Conservation (phyloP, 1,140 invertebrate species). For the Glossosoma conforme region DNA sequence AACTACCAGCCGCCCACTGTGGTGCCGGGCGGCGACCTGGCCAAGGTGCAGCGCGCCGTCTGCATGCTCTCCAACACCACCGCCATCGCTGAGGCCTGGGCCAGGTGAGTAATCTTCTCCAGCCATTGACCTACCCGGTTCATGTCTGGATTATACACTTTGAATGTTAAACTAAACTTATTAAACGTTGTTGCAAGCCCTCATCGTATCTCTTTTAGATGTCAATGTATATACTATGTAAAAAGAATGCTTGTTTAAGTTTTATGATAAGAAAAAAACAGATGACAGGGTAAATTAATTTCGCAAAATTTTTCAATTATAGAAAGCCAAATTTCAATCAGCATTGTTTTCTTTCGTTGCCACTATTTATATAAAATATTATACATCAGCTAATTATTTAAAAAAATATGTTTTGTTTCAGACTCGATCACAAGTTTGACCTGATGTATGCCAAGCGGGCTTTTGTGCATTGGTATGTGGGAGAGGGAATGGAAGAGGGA, state of each 20-base stretch:
- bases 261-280: too few relatives aligned
- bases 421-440: constrained; percentile 77
- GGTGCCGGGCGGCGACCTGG: constrained; percentile 74
- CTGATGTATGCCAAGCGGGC: constrained; percentile 74
- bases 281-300: not conserved
- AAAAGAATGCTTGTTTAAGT: too few relatives aligned
- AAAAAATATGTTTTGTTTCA: constrained; percentile 28
- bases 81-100: constrained; percentile 83
- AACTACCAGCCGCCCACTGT: constrained; percentile 84
- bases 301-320: too few relatives aligned
- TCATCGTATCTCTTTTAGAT: too few relatives aligned
- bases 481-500: constrained; percentile 76
- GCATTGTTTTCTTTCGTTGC: not conserved
- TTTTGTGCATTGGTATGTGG: constrained; percentile 73
- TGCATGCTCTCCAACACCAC: constrained; percentile 87
- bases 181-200: too few relatives aligned
- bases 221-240: too few relatives aligned
- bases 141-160: too few relatives aligned
- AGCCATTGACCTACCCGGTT: too few relatives aligned
- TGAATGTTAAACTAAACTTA: too few relatives aligned
- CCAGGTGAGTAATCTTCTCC: constrained; percentile 45
- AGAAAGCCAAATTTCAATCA: too few relatives aligned
- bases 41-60: constrained; percentile 78
- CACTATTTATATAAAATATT: not conserved
- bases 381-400: not conserved